Base-by-base conservation (phyloP, 2,888 invertebrate genomes). In the Dynastes grantii region DNA sequence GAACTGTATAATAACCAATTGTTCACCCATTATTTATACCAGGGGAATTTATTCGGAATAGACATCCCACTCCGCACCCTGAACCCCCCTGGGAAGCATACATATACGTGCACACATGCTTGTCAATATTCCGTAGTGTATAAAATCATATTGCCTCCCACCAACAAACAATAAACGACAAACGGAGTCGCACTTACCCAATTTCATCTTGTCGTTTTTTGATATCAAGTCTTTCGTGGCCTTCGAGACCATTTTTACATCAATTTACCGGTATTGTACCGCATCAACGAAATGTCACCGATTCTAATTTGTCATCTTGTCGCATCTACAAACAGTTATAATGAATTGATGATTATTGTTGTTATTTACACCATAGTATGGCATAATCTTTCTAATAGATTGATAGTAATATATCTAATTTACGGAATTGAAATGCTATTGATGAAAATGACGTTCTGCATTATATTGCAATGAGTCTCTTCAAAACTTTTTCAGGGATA, bases 21-120 rank as follows among this genome's bases (percentile, higher is more conserved):
- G 68, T 29, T 8, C 13, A 49, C 11, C 68, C 51, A 68, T 68
- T 68, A 68, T 76, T 61, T 76, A 76, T 76, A 76, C 64, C 40
- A n/a, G 29, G 22, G 51, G 68, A 29, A 68, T 68, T 49, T 68
- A 49, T 51, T 51, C n/a, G 37, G n/a, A 61, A 68, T 77, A 22
- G 55, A 5, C 63, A 22, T 68, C 77, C 77, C 77, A 77, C 77
- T 67, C 77, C 77, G 32, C 77, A 68, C 77, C 77, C 77, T 77
- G 58, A 32, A 68, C 55, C 55, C 68, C 51, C 51, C 49, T 58
- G 76, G 51, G 67, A 45, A 9, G 27, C 27, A 22, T 45, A 75
- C 73, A 63, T 40, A 40, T 40, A 61, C 45, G 13, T 53, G 55
- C 53, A 55, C 55, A 32, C 27, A 37, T 16, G 37, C 71, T 29